Evolutionary conservation across 2,113 vertebrate genomes (phyloP).

Genomic region (Clarias batrachus): DNA sequence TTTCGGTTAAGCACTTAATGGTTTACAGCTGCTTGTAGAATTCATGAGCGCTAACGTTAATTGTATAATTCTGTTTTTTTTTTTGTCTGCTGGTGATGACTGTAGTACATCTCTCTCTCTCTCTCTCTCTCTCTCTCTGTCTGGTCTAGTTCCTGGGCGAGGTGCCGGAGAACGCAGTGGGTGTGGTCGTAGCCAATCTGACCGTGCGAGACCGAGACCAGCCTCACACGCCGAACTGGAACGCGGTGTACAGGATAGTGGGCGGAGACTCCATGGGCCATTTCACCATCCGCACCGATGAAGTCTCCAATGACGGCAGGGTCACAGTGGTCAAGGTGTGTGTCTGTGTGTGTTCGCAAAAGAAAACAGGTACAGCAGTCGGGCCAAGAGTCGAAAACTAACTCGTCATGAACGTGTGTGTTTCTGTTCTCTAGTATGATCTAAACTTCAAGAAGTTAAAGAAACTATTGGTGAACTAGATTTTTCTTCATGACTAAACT

Average conservation of each 20-base stretch:
- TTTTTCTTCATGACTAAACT: not conserved
- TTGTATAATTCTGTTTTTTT: not conserved
- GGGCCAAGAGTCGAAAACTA: not conserved
- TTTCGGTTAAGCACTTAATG: not conserved
- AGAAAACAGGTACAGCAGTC: not conserved
- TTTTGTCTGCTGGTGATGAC: not conserved
- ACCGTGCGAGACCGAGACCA: constrained; percentile 92
- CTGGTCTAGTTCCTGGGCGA: constrained; percentile 84
- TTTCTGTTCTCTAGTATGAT: not conserved
- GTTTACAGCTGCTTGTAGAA: not conserved
- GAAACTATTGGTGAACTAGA: not conserved
- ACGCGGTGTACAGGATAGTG: constrained; percentile 90
- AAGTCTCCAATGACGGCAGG: constrained; percentile 92
- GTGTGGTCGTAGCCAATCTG: constrained; percentile 90
- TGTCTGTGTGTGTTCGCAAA: constrained; percentile 6
- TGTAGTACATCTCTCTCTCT: not conserved
- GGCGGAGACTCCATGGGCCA: constrained; percentile 91
- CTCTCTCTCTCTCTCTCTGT: constrained; percentile 5
- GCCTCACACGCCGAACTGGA: constrained; percentile 95
- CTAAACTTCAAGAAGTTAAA: not conserved
- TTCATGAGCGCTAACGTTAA: not conserved
- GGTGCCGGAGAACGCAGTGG: constrained; percentile 89
- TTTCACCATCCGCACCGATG: constrained; percentile 90
- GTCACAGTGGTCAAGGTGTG: constrained; percentile 92
- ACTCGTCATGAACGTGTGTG: not conserved